Evolutionary conservation across 2,113 vertebrate genomes (phyloP).

Genomic region (Corvus moneduloides): DNA sequence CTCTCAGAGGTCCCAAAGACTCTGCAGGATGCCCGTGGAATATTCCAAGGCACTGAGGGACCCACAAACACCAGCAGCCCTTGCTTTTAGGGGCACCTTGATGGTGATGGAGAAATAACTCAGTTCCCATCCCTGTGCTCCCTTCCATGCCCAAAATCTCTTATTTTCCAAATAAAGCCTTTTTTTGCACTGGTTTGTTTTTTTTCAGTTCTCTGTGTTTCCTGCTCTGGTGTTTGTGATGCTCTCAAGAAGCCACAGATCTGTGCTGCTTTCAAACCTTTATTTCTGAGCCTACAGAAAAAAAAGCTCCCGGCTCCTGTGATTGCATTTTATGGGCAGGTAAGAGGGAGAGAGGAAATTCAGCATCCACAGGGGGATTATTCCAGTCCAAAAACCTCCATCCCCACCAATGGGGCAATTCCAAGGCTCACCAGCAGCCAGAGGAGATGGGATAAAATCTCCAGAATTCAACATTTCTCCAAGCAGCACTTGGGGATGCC

Average conservation of each 20-base stretch:
- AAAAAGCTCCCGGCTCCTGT: accelerated
- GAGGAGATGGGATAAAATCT: not conserved
- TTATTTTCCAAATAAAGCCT: accelerated
- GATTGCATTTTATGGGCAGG: not conserved
- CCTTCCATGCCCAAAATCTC: not conserved
- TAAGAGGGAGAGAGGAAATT: not conserved
- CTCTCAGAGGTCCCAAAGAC: not conserved
- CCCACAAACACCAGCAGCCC: not conserved
- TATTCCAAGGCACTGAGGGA: not conserved
- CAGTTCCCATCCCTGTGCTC: not conserved
- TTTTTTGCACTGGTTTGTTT: not conserved
- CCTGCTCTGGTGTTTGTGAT: not conserved
- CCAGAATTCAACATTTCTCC: not conserved
- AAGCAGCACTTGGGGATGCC: not conserved
- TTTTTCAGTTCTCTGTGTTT: not conserved
- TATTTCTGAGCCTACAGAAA: not conserved
- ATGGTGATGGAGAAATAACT: not conserved
- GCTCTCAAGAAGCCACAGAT: not conserved
- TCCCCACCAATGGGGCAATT: not conserved
- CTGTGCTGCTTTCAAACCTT: not conserved
- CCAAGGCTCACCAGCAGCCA: not conserved
- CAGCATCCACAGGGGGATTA: not conserved
- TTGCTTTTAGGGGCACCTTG: not conserved
- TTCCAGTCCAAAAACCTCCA: not conserved
- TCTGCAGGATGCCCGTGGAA: not conserved